phyloP scores from a whole-genome alignment of 2,113 vertebrate genomes.

The Equus przewalskii region DNA sequence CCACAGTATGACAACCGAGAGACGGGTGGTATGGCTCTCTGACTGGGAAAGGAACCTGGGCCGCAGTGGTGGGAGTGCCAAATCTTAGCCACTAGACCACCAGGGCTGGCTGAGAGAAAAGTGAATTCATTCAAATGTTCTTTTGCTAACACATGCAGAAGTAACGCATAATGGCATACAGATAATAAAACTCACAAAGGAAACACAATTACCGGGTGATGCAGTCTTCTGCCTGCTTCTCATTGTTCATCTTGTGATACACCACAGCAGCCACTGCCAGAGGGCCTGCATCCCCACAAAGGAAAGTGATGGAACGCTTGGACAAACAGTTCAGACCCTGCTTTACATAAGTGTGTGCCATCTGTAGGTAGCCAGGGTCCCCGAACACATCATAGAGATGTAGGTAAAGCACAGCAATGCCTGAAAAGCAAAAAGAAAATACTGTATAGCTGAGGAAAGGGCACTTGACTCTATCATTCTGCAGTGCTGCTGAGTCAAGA shows the following conservation, averaged over 20 bases:
- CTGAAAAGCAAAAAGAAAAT: conserved; percentile 86
- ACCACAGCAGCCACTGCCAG: conserved; percentile 94
- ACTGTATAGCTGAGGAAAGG: background rate
- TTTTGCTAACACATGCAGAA: background rate
- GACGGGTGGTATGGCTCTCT: too few relatives aligned
- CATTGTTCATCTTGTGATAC: conserved; percentile 91
- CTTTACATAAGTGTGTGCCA: conserved; percentile 90
- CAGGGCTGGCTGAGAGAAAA: conserved; percentile 13
- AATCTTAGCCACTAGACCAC: too few relatives aligned
- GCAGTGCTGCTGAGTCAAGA: background rate
- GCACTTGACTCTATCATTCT: too few relatives aligned
- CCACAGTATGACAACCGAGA: too few relatives aligned
- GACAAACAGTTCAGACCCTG: conserved; percentile 92
- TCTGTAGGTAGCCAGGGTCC: conserved; percentile 92
- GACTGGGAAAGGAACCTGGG: too few relatives aligned
- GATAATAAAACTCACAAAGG: background rate
- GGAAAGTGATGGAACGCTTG: conserved; percentile 94
- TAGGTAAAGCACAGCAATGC: conserved; percentile 96
- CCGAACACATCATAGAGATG: conserved; percentile 93
- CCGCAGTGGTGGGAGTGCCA: too few relatives aligned
- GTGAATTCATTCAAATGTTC: background rate
- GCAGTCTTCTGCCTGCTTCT: conserved; percentile 93
- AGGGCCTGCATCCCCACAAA: conserved; percentile 95
- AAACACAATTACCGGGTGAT: conserved; percentile 90
- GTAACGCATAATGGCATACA: background rate